Conservation (phyloP, 2,888 invertebrate genomes). For the Eumacrocentrus americanus region DNA sequence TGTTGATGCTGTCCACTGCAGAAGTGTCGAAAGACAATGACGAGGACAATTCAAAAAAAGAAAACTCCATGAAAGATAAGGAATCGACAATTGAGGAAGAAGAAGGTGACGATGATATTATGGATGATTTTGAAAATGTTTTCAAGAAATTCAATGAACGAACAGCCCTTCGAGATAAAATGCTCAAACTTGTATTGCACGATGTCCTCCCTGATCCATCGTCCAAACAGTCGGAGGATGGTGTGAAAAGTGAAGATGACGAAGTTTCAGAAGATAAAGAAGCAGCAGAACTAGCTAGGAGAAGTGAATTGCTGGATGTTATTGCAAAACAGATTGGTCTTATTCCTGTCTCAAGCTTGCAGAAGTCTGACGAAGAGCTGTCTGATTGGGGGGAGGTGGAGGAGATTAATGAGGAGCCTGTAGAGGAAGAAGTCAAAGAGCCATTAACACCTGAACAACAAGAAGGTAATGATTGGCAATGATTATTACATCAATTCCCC, state of each 20-base stretch:
- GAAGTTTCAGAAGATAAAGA: conserved; percentile 29
- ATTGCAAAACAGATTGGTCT: conserved; percentile 40
- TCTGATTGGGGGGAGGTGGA: conserved; percentile 40
- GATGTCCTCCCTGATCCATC: conserved; percentile 43
- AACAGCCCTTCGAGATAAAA: conserved; percentile 45
- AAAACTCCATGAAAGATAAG: conserved; percentile 19
- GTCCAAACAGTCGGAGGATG: conserved; percentile 41
- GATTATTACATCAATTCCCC: not conserved
- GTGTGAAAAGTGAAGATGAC: conserved; percentile 33
- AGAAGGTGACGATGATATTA: not conserved
- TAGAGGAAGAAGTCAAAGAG: conserved; percentile 62
- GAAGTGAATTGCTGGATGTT: conserved; percentile 44
- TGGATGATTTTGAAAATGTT: conserved; percentile 36
- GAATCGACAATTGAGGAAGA: not conserved
- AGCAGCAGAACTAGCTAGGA: conserved; percentile 23
- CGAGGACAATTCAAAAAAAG: conserved; percentile 29
- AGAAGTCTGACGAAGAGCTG: conserved; percentile 31
- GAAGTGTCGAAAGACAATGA: conserved; percentile 37
- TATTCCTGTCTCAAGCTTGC: conserved; percentile 25
- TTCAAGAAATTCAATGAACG: conserved; percentile 45
- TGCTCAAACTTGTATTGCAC: too few relatives aligned
- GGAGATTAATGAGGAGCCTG: conserved; percentile 36
- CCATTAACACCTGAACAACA: conserved; percentile 70
- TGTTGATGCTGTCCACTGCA: conserved; percentile 37
- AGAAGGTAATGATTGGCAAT: conserved; percentile 65